phyloP scores from a whole-genome alignment of 2,113 vertebrate genomes.

The Martes martes region DNA sequence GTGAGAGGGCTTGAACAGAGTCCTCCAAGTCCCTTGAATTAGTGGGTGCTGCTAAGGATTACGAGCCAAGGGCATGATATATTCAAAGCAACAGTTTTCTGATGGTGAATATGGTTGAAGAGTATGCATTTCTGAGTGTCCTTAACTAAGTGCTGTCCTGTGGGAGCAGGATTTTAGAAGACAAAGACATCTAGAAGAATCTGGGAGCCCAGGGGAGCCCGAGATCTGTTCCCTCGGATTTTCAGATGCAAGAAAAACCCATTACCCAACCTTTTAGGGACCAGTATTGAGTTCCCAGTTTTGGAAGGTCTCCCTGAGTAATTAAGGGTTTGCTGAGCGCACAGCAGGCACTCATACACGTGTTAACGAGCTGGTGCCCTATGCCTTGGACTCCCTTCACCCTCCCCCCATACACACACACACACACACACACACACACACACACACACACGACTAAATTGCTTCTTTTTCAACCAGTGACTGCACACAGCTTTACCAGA shows the following conservation, averaged over 20 bases:
- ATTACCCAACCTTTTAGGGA: slow-evolving; percentile 58
- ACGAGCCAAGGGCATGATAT: neutral
- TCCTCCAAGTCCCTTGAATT: neutral
- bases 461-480: slow-evolving; percentile 19
- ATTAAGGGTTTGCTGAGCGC: slow-evolving; percentile 29
- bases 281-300: slow-evolving; percentile 35
- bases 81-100: slow-evolving; percentile 8
- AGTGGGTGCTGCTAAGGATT: neutral
- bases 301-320: slow-evolving; percentile 45
- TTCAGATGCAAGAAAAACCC: slow-evolving; percentile 48
- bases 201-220: slow-evolving; percentile 9
- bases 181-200: slow-evolving; percentile 67
- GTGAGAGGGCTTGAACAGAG: accelerated
- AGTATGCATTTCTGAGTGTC: neutral
- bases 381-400: neutral
- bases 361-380: slow-evolving; percentile 37
- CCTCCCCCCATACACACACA: neutral
- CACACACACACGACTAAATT: neutral
- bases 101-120: neutral
- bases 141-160: slow-evolving; percentile 29
- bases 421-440: neutral
- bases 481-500: neutral
- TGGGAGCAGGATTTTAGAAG: slow-evolving; percentile 49
- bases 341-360: neutral
- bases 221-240: slow-evolving; percentile 38